Base-by-base conservation (phyloP, 2,113 vertebrate species). In the Passer domesticus region DNA sequence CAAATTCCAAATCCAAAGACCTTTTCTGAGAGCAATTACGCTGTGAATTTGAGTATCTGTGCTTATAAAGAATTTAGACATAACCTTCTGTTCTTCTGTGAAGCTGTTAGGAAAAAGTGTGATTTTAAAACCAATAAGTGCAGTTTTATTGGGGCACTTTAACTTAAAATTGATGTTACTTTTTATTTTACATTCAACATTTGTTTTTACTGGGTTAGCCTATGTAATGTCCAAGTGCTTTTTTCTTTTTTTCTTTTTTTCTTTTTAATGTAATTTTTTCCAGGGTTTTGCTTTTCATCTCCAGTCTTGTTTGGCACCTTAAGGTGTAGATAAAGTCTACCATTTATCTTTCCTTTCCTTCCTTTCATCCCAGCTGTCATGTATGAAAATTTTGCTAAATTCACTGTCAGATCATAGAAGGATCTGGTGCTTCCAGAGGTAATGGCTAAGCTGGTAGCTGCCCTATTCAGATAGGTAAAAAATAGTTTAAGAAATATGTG, bases 1-100 rank as follows among this genome's bases (percentile, higher is more conserved):
- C 22, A 72, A 75, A 20, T 68, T 87, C 31, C 33, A 92, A 87
- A 56, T 75, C 35, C 56, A 30, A 52, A 94, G 74, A 63, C 81
- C 81, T 93, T 95, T 53, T 89, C 44, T 92, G 77, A 84, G 55
- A 18, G 49, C 72, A 91, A 82, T 84, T 89, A 82, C 70, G 13
- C 44, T 81, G 35, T 64, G 78, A 87, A 78, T 82, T 72, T 84
- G 56, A 87, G 43, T 75, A 28, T 79, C 87, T 49, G n/a, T 78
- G 60, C 62, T 92, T 93, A 52, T 60, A 63, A 85, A 87, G 30
- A 75, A 88, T 76, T 93, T 82, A 85, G 46, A 56, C 23, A 30
- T 73, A 92, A 68, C 78, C 70, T 93, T 93, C 53, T 90, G 58
- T 60, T 87, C 66, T 78, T 82, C 59, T 46, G 35, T 67, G 31